A percentile compares a stretch with the other conserved stretches of the same genome.
These are phyloP conservation scores for Pollicipes pollicipes DNA, from an alignment of 1,140 invertebrate genomes.

Conservation along the genomic window DNA sequence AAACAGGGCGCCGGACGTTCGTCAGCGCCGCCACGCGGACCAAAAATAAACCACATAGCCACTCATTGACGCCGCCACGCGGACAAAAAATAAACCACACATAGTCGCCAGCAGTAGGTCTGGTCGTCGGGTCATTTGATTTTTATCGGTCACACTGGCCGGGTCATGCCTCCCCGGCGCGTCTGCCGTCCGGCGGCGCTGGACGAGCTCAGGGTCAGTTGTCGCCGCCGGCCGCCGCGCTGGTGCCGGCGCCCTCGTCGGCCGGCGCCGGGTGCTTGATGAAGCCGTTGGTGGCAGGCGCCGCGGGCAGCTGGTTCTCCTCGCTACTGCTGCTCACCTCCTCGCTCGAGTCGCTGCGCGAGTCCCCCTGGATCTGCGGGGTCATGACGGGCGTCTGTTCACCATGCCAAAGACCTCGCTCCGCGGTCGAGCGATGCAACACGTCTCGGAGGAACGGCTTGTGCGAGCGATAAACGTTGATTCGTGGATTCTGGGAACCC, in stretches of 20 bases:
- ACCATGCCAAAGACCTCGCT: too few relatives aligned
- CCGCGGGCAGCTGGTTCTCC: neutral
- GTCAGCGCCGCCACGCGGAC: neutral
- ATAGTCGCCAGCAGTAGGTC: neutral
- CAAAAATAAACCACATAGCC: neutral
- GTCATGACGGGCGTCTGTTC: too few relatives aligned
- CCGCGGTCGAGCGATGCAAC: too few relatives aligned
- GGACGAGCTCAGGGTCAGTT: neutral
- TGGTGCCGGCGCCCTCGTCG: neutral
- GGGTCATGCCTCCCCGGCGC: too few relatives aligned
- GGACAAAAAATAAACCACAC: neutral
- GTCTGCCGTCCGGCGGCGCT: too few relatives aligned
- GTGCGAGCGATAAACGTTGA: too few relatives aligned
- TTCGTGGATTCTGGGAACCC: too few relatives aligned
- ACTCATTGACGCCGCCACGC: neutral
- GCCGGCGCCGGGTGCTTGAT: neutral
- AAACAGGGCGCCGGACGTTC: neutral
- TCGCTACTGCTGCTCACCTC: constrained; percentile 3
- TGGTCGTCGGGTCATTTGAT: neutral
- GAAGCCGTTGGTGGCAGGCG: neutral
- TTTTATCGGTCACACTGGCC: too few relatives aligned
- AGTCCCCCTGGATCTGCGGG: neutral
- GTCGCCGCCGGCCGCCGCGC: neutral
- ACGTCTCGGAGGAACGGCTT: too few relatives aligned
- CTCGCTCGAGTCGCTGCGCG: neutral